phyloP scores from a whole-genome alignment of 2,888 invertebrate genomes.

The Crepidodera aurea region DNA sequence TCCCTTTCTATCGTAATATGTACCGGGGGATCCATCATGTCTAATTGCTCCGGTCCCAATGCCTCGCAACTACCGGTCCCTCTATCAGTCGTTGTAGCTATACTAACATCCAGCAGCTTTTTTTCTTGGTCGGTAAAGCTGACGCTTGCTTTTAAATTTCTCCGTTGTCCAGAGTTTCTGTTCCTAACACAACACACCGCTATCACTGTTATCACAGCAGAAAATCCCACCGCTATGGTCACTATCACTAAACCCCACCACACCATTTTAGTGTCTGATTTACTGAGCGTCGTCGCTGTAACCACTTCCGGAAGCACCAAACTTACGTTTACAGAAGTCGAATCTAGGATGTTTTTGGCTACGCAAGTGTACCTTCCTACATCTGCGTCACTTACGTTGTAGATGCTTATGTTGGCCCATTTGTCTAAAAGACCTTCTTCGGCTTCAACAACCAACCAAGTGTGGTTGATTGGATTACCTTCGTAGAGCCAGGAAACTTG shows the following conservation, averaged over 20 bases:
- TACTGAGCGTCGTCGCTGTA: conserved; percentile 79
- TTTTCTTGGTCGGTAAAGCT: conserved; percentile 91
- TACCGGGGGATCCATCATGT: conserved; percentile 61
- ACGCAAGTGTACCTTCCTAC: conserved; percentile 87
- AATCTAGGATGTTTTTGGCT: conserved; percentile 74
- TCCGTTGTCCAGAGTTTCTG: conserved; percentile 66
- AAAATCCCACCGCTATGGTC: conserved; percentile 72
- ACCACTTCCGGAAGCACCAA: conserved; percentile 74
- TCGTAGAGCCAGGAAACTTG: conserved; percentile 85
- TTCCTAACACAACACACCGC: conserved; percentile 66
- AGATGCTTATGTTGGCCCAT: conserved; percentile 85
- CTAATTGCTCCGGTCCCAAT: conserved; percentile 67
- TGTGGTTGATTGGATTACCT: conserved; percentile 69
- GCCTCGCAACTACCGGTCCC: conserved; percentile 66
- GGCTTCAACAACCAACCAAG: conserved; percentile 62
- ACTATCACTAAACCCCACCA: conserved; percentile 76
- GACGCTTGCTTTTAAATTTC: conserved; percentile 79
- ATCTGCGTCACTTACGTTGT: conserved; percentile 81
- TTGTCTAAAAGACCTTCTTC: conserved; percentile 62
- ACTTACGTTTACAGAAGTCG: conserved; percentile 69
- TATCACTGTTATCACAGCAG: conserved; percentile 69
- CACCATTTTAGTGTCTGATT: conserved; percentile 76
- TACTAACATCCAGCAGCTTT: conserved; percentile 82
- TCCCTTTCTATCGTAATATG: conserved; percentile 66
- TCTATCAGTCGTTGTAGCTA: conserved; percentile 72